Evolutionary conservation across 2,113 vertebrate genomes (phyloP), one percentile per base, ranked within the genome.

Genomic region (Nycticebus coucang): DNA sequence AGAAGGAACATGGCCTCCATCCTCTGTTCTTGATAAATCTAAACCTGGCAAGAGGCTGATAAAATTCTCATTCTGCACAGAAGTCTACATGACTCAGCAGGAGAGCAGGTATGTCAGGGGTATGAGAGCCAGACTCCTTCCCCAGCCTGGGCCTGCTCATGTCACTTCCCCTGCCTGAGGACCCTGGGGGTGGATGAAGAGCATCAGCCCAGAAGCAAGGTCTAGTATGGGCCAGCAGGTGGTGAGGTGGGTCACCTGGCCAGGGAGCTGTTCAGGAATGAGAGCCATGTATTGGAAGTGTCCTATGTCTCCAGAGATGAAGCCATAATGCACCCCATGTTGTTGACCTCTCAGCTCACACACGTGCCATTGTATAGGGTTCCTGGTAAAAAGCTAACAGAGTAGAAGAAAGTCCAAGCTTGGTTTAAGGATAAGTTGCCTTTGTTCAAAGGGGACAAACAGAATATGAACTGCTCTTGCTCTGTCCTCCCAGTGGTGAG

Each of bases 221-320:
- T 66, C 37, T 62, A 60, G 18, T 33, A n/a, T 50, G 59, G 37
- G 37, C 59, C n/a, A 89, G 13, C 22, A 60, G 12, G 21, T 28
- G 12, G 50, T 8, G 59, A 64, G n/a, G 8, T 60, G n/a, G 24
- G n/a, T 45, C 95, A 98, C 98, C 97, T 98, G 98, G 78, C 96
- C 95, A 59, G 97, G 79, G 35, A 98, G 94, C 98, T 98, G 72
- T 94, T 97, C 77, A 62, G 89, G 93, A 97, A 97, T 0, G 68
- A 7, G 6, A 37, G 80, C 28, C 97, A 59, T 97, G 98, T 98
- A 12, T 96, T 64, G 97, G 97, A 1, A 97, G 22, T 0, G 4
- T 90, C 96, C 0, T 78, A 83, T 0, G 69, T 89, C 4, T 98
- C 95, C 96, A 98, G 87, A 0, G 85, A 94, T 0, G 85, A 83